These are phyloP conservation scores for Anniella stebbinsi DNA, from an alignment of 2,797 vertebrate species.

Conservation along the genomic window DNA sequence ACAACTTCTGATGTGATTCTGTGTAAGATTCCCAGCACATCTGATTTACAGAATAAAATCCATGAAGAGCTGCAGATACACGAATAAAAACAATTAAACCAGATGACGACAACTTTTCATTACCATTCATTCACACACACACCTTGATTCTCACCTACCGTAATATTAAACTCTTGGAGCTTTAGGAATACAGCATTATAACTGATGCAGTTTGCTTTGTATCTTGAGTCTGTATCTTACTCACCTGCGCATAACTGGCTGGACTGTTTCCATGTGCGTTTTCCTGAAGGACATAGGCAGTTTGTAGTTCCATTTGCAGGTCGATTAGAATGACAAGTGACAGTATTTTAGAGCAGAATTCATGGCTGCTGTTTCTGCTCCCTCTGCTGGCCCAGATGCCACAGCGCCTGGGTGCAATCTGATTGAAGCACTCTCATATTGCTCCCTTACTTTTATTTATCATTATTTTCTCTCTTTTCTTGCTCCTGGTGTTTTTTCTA, in stretches of 20 bases:
- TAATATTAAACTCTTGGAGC: not conserved
- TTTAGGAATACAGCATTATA: constrained; percentile 8
- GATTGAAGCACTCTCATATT: not conserved
- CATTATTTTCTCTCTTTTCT: no score
- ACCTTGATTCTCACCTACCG: not conserved
- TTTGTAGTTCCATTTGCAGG: constrained; percentile 10
- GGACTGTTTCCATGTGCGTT: not conserved
- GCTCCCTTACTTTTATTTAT: not conserved
- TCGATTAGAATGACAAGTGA: not conserved
- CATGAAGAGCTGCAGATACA: not conserved
- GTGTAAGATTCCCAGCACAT: not conserved
- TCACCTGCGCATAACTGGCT: not conserved
- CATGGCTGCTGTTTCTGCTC: constrained; percentile 12
- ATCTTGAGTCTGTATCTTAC: not conserved
- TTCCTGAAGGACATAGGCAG: constrained; percentile 7
- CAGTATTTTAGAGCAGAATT: constrained; percentile 32
- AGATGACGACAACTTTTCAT: not conserved
- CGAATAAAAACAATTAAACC: not conserved
- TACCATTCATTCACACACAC: not conserved
- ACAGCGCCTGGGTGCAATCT: not conserved
- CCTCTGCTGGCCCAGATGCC: not conserved
- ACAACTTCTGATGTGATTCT: not conserved
- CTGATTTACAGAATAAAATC: constrained; percentile 8
- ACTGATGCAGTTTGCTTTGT: not conserved
- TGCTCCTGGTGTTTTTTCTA: no score